Base-by-base conservation (phyloP, 2,888 invertebrate genomes). In the Drosophila anceps region DNA sequence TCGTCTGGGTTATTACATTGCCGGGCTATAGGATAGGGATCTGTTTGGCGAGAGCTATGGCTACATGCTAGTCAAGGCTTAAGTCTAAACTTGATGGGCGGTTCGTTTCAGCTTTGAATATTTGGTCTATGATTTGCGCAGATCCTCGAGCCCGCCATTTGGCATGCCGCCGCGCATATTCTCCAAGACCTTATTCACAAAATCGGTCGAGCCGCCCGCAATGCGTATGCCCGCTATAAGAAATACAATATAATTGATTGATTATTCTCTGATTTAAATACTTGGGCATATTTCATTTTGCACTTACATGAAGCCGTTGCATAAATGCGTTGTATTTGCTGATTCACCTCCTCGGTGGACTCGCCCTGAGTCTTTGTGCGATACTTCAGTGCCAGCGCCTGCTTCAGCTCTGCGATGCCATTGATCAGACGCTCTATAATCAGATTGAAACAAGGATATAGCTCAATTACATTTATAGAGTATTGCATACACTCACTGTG, bases 151-250 rank as follows among this genome's bases (percentile, higher is more conserved):
- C 60, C 97, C 97, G 80, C 97, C 96, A 83, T 95, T 95, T 61
- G 95, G 95, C 90, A 96, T 95, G 37, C 98, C 98, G 71, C 95
- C 93, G 93, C 95, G 96, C 62, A 98, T 96, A 92, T 96, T 97
- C 69, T 98, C 97, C 93, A 98, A 94, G 69, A 98, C 96, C 93
- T 95, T 96, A 93, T 98, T 98, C 44, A 99, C 98, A 93, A 97
- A 98, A 87, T 98, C 98, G 13, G 98, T 98, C 54, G 98, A 96
- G 87, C 96, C 95, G 60, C 98, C 98, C 58, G 98, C 98, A 91
- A 98, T 97, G 94, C 95, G 96, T 60, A 96, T 93, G 93, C 96
- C 98, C 97, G 92, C 91, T 92, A 65, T 31, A 35, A 43, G 44
- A 18, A 48, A 48, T 51, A 9, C 27, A 29, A 9, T 2, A 9